These are phyloP conservation scores for Molossus molossus DNA, from an alignment of 2,797 vertebrate species.

Conservation along the genomic window DNA sequence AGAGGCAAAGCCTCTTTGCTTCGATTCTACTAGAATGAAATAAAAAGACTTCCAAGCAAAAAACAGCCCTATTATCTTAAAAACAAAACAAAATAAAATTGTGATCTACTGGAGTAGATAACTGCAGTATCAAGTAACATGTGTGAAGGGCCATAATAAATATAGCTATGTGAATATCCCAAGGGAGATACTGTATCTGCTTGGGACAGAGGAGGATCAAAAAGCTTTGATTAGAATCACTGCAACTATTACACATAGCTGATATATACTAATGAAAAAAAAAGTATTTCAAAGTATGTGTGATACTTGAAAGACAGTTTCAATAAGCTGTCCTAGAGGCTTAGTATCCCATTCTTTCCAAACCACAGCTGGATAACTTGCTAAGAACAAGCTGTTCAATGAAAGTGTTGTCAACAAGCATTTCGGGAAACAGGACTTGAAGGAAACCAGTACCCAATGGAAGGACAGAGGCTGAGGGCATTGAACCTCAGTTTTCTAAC, in stretches of 20 bases:
- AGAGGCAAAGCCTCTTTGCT: background rate
- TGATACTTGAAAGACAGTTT: background rate
- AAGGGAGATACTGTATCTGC: background rate
- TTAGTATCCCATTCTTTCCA: background rate
- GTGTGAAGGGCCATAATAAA: background rate
- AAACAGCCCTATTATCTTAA: background rate
- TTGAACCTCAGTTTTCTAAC: background rate
- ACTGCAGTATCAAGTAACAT: background rate
- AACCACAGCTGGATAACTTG: background rate
- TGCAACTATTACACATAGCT: no score
- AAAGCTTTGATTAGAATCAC: background rate
- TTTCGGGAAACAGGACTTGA: background rate
- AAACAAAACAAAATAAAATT: background rate
- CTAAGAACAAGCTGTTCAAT: background rate
- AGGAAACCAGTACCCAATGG: background rate
- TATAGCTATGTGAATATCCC: background rate
- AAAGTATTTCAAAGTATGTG: background rate
- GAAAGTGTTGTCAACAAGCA: background rate
- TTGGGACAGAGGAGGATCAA: background rate
- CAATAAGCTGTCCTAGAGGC: background rate
- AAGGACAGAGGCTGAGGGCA: background rate
- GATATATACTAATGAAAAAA: no score
- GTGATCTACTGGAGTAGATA: background rate
- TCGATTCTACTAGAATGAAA: conserved; percentile 4
- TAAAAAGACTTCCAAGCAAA: conserved; percentile 39